Conservation (phyloP, 2,797 vertebrate species). For the Micromesistius poutassou region DNA sequence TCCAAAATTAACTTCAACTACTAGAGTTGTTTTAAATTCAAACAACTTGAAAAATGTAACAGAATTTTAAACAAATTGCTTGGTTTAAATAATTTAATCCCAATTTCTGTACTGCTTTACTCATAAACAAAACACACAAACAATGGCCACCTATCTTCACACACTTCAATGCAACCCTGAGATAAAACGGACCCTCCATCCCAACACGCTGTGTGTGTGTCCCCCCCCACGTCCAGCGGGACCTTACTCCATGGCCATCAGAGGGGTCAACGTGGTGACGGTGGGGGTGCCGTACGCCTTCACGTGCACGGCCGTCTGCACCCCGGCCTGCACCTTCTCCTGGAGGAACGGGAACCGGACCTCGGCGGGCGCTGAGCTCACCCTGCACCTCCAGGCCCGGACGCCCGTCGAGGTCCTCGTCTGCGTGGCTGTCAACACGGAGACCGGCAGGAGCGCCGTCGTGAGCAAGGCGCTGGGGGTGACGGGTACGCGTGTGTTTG, state of each 20-base stretch:
- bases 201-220: neutral
- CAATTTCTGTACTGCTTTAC: too few species aligned
- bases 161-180: neutral
- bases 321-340: constrained; percentile 26
- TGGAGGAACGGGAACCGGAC: constrained; percentile 26
- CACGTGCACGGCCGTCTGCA: constrained; percentile 15
- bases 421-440: constrained; percentile 27
- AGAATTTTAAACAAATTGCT: too few species aligned
- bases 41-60: too few species aligned
- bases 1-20: too few species aligned
- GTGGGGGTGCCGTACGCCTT: constrained; percentile 35
- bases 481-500: neutral
- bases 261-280: constrained; percentile 16
- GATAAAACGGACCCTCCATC: neutral
- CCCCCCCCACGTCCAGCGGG: constrained; percentile 18
- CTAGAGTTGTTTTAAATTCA: too few species aligned
- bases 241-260: constrained; percentile 22
- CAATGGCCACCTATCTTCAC: neutral
- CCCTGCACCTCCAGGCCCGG: constrained; percentile 3
- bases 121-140: too few species aligned
- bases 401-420: constrained; percentile 4
- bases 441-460: neutral
- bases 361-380: constrained; percentile 16
- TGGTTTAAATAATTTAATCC: too few species aligned
- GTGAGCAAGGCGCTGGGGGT: constrained; percentile 17